These are phyloP conservation scores for Tilapia sparmanii DNA, from an alignment of 2,113 vertebrate species.

Conservation along the genomic window DNA sequence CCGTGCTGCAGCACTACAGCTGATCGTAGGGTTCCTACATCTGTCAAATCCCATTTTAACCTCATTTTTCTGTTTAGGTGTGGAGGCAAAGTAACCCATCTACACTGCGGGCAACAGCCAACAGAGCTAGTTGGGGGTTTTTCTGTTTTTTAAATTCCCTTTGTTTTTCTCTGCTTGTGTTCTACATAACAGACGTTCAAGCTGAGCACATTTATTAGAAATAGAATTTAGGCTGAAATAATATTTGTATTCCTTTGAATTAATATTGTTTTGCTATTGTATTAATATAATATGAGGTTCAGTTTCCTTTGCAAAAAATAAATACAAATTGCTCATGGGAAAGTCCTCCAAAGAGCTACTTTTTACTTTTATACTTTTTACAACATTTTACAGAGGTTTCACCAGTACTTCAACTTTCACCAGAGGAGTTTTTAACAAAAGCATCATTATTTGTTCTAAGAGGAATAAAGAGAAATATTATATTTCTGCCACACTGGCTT, in stretches of 20 bases:
- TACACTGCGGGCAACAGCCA: not conserved
- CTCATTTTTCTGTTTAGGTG: not conserved
- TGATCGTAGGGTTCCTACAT: not conserved
- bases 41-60: not conserved
- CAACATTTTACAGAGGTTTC: not conserved
- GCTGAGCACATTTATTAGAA: not conserved
- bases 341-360: not conserved
- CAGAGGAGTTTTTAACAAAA: not conserved
- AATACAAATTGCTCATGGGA: not conserved
- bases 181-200: not conserved
- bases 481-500: not conserved
- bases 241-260: not conserved
- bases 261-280: not conserved
- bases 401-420: not conserved
- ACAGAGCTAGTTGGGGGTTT: rapidly evolving
- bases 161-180: not conserved
- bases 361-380: not conserved
- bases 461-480: not conserved
- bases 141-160: not conserved
- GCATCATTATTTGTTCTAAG: not conserved
- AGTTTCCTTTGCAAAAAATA: not conserved
- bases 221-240: not conserved
- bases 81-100: not conserved
- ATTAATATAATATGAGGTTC: not conserved
- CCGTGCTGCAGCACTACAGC: rapidly evolving